These are phyloP conservation scores for Hylaea fasciaria DNA, from an alignment of 2,888 invertebrate species.

Conservation along the genomic window DNA sequence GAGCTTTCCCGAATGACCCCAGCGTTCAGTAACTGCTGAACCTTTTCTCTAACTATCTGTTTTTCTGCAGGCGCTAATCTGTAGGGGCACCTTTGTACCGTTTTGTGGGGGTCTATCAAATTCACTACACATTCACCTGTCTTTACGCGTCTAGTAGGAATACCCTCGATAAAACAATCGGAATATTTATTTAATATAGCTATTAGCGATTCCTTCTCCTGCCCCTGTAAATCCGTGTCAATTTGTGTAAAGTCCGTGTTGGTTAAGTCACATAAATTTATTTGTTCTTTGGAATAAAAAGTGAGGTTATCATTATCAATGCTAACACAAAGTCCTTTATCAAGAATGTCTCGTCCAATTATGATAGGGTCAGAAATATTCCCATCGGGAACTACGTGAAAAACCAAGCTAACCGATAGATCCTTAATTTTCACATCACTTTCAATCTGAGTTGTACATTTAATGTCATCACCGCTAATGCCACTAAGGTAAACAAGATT, in stretches of 20 bases:
- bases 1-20: slow-evolving; percentile 46
- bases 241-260: slow-evolving; percentile 11
- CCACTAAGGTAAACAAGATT: slow-evolving; percentile 37
- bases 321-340: too few species aligned
- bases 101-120: slow-evolving; percentile 36
- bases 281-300: too few species aligned
- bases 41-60: slow-evolving; percentile 40
- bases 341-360: too few species aligned
- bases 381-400: slow-evolving; percentile 18
- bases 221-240: slow-evolving; percentile 13
- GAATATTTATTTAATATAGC: slow-evolving; percentile 26
- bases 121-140: slow-evolving; percentile 36
- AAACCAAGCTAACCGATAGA: too few species aligned
- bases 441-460: too few species aligned
- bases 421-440: too few species aligned
- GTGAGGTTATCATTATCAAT: too few species aligned
- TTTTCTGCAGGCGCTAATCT: slow-evolving; percentile 39
- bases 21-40: slow-evolving; percentile 40
- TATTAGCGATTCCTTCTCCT: slow-evolving; percentile 6
- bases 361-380: background rate
- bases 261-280: background rate
- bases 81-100: slow-evolving; percentile 37
- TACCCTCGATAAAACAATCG: slow-evolving; percentile 33
- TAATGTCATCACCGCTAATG: too few species aligned
- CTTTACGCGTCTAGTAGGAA: slow-evolving; percentile 36